A percentile compares a stretch with the other conserved stretches of the same genome.
Evolutionary conservation across 92 coral and sea anemone species (phyloP).

Genomic region (Phenganax marumi): DNA sequence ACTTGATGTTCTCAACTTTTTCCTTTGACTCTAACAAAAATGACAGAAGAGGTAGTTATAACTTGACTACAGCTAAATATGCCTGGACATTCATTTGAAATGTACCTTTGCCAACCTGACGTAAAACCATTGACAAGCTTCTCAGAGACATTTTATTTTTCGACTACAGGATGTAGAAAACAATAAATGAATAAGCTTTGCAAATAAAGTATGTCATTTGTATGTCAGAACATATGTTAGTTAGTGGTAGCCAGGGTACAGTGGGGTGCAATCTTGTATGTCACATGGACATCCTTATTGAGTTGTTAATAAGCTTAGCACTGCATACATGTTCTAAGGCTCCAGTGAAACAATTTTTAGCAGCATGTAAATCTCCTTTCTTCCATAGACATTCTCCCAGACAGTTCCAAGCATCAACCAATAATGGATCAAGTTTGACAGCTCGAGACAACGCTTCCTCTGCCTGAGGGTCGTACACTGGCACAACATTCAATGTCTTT

Average conservation of each 20-base stretch:
- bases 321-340: slow-evolving; percentile 86
- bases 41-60: background rate
- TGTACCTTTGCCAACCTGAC: slow-evolving; percentile 93
- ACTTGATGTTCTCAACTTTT: slow-evolving; percentile 73
- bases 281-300: background rate
- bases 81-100: background rate
- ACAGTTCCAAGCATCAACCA: slow-evolving; percentile 95
- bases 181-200: too few relatives aligned
- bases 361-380: slow-evolving; percentile 85
- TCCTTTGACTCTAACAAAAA: slow-evolving; percentile 66
- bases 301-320: too few relatives aligned
- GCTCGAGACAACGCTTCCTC: slow-evolving; percentile 89
- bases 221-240: too few relatives aligned
- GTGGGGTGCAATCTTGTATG: too few relatives aligned
- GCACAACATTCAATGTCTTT: slow-evolving; percentile 80
- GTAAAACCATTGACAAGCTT: slow-evolving; percentile 91
- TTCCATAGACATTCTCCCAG: slow-evolving; percentile 98
- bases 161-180: slow-evolving; percentile 55
- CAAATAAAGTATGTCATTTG: too few relatives aligned
- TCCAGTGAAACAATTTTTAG: slow-evolving; percentile 91
- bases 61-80: background rate
- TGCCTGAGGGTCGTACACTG: slow-evolving; percentile 78
- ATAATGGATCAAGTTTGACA: slow-evolving; percentile 85
- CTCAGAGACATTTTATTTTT: slow-evolving; percentile 85
- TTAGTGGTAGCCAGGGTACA: too few relatives aligned